Evolutionary conservation across 2,797 vertebrate species (phyloP), one percentile per base, ranked within the genome.

Genomic region (Malurus splendens): DNA sequence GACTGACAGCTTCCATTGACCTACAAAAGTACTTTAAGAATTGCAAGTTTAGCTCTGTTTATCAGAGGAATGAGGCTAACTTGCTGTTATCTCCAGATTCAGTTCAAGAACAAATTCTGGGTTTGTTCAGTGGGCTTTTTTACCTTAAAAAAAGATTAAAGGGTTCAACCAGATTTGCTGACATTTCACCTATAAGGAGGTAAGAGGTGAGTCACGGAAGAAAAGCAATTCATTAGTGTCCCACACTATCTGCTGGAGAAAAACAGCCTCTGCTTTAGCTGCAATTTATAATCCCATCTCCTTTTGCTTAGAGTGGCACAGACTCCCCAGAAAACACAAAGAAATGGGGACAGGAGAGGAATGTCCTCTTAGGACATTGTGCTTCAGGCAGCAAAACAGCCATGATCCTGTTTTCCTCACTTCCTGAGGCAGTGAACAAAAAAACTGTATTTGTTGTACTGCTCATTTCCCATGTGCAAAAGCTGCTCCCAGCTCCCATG

Each of bases 11-110:
- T 76, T 44, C 47, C 36, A 50, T 0, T 82, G 83, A 92, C 81
- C 90, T 92, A 88, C 47, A 76, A 93, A 93, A 93, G 50, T 50
- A 90, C 54, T 55, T 86, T 42, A 80, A 92, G 73, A 87, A 90
- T 4, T 70, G 48, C 80, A 66, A 78, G 48, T 66, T 83, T 75
- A 86, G 81, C 64, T 73, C 12, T 61, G 75, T 86, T 91, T 82
- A 80, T 47, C 77, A 41, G 68, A 76, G 44, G 55, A 81, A 76
- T 18, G 54, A 89, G 60, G 65, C 67, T 89, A 86, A 90, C 82
- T 89, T 79, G 54, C 82, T n/a, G 50, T 65, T 90, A 86, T 76
- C 89, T 45, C 60, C 73, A 92, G 62, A 73, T 45, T 60, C 54
- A 87, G 82, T 18, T 64, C 57, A 62, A 84, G 75, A 90, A 66